A percentile compares a stretch with the other conserved stretches of the same genome.
Conservation (phyloP, 2,888 invertebrate genomes). For the Drosophila meridiana region DNA sequence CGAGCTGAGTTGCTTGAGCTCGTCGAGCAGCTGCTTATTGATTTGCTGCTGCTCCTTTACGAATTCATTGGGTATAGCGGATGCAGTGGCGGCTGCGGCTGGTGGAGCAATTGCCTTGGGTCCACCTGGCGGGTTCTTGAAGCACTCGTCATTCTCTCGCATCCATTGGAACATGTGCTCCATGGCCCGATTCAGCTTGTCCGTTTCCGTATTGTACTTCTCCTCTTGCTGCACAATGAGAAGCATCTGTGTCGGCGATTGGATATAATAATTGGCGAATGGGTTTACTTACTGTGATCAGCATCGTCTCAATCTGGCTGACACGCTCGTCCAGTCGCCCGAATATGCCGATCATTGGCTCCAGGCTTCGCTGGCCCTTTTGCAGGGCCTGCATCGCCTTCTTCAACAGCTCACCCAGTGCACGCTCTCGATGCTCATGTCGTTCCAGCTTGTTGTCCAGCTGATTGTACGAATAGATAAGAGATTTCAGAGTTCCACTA, state of each 20-base stretch:
- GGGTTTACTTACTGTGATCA: slow-evolving; percentile 87
- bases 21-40: slow-evolving; percentile 76
- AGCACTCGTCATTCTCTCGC: slow-evolving; percentile 83
- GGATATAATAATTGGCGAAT: not conserved
- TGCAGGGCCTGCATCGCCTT: slow-evolving; percentile 90
- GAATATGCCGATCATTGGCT: slow-evolving; percentile 89
- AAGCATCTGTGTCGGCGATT: not conserved
- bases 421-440: slow-evolving; percentile 92
- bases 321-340: slow-evolving; percentile 90
- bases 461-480: slow-evolving; percentile 92
- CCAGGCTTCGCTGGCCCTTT: slow-evolving; percentile 89
- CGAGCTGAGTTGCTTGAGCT: slow-evolving; percentile 74
- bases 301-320: slow-evolving; percentile 91
- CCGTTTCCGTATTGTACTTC: slow-evolving; percentile 83
- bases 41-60: slow-evolving; percentile 71
- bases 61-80: slow-evolving; percentile 67
- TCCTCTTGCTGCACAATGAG: slow-evolving; percentile 82
- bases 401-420: slow-evolving; percentile 92
- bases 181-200: slow-evolving; percentile 82
- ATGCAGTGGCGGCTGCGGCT: slow-evolving; percentile 6
- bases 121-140: slow-evolving; percentile 79
- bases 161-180: slow-evolving; percentile 84
- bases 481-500: slow-evolving; percentile 91
- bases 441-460: slow-evolving; percentile 93
- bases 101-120: slow-evolving; percentile 27